These are phyloP conservation scores for Pachycephus smyrnensis DNA, from an alignment of 2,888 invertebrate genomes.

Conservation along the genomic window DNA sequence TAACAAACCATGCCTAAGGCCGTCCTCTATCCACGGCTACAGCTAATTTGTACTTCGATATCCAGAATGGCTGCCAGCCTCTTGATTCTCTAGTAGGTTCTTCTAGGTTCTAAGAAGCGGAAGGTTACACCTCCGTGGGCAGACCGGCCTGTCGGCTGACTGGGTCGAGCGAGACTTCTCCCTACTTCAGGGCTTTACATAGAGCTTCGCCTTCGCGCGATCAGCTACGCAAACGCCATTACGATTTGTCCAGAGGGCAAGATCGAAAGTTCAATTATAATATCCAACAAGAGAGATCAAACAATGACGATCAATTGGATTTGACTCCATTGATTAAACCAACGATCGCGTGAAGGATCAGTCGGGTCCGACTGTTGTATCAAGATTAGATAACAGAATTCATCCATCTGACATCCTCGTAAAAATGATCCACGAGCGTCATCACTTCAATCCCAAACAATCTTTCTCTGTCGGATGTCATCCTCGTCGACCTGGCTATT, in stretches of 20 bases:
- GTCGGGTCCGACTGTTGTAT: no score
- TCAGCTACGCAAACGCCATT: neutral
- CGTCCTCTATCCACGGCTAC: conserved; percentile 10
- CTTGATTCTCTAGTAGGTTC: conserved; percentile 3
- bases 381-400: no score
- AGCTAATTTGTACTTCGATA: conserved; percentile 30
- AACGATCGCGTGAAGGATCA: no score
- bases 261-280: neutral
- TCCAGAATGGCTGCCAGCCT: neutral
- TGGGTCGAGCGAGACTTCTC: conserved; percentile 26
- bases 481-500: neutral
- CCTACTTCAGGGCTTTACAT: neutral
- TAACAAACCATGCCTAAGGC: conserved; percentile 11
- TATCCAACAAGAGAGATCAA: neutral
- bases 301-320: neutral
- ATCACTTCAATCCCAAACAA: no score
- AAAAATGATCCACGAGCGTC: no score
- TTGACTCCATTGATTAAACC: no score
- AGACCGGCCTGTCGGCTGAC: conserved; percentile 35
- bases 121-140: conserved; percentile 41
- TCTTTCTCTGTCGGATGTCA: no score
- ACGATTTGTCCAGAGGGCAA: neutral
- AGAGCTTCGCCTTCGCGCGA: neutral
- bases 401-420: no score
- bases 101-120: conserved; percentile 44